Evolutionary conservation across 2,113 vertebrate species (phyloP).

Genomic region (Tylochromis polylepis): DNA sequence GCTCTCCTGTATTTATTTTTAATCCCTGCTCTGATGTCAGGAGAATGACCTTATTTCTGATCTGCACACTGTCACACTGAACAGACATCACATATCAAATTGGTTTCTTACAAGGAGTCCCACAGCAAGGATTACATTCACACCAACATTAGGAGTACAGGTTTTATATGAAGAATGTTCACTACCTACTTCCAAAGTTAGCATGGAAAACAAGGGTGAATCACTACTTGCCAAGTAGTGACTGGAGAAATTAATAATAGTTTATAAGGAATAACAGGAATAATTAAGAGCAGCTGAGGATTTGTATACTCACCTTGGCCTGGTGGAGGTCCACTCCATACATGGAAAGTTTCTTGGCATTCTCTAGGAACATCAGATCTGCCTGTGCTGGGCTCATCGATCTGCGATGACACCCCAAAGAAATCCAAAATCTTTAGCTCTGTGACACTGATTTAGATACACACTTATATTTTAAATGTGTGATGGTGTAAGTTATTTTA

Average conservation of each 20-base stretch:
- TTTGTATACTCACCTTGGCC: conserved; percentile 81
- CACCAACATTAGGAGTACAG: neutral
- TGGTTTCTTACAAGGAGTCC: neutral
- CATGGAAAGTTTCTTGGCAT: conserved; percentile 98
- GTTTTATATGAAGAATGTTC: neutral
- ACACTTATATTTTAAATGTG: neutral
- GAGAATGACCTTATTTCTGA: conserved; percentile 67
- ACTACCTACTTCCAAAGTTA: neutral
- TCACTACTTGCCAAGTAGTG: neutral
- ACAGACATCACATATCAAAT: neutral
- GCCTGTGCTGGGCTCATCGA: conserved; percentile 96
- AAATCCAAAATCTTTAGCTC: neutral
- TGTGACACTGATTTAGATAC: neutral
- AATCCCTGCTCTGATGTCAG: conserved; percentile 50
- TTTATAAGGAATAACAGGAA: neutral
- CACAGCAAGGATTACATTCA: neutral
- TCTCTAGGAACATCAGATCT: conserved; percentile 96
- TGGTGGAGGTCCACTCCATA: conserved; percentile 97
- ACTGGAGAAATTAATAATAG: neutral
- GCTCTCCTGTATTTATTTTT: neutral
- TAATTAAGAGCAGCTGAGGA: neutral
- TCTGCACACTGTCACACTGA: neutral
- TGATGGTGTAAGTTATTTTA: neutral
- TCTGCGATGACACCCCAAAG: conserved; percentile 58
- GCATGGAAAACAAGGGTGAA: neutral